phyloP scores from a whole-genome alignment of 2,888 invertebrate genomes.

The Zaprionus lineosus region DNA sequence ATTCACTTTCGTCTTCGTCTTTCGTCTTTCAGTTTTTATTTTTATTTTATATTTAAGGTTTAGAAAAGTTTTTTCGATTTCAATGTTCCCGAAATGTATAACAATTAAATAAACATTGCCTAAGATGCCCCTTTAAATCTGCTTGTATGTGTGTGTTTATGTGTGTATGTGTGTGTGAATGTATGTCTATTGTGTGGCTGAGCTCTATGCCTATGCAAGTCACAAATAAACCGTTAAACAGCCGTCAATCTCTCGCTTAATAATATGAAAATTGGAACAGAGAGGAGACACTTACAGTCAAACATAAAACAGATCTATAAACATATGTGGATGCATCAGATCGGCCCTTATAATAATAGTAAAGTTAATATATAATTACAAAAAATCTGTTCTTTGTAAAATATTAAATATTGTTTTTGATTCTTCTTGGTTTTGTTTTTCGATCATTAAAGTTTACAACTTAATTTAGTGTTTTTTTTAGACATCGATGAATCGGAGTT shows the following conservation, averaged over 20 bases:
- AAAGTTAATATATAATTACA: conserved; percentile 66
- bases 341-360: conserved; percentile 54
- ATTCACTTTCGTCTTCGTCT: conserved; percentile 18
- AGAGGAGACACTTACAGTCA: conserved; percentile 21
- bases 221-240: conserved; percentile 17
- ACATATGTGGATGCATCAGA: conserved; percentile 34
- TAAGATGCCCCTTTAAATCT: conserved; percentile 29
- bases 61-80: conserved; percentile 58
- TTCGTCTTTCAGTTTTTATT: conserved; percentile 12
- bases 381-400: conserved; percentile 49
- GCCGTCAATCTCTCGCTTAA: conserved; percentile 11
- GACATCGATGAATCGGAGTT: conserved; percentile 17
- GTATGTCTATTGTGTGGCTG: conserved; percentile 6
- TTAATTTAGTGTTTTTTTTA: conserved; percentile 28
- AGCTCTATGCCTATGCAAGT: conserved; percentile 20
- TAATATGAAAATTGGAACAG: conserved; percentile 14
- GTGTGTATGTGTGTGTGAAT: conserved; percentile 20
- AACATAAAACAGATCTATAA: conserved; percentile 29
- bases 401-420: conserved; percentile 10
- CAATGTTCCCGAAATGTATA: conserved; percentile 73
- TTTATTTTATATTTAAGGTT: conserved; percentile 33
- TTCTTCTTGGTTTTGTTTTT: background rate
- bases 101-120: conserved; percentile 71
- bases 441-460: conserved; percentile 26
- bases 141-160: conserved; percentile 14